Conservation (phyloP, 2,797 vertebrate genomes). For the Eulemur mongoz region DNA sequence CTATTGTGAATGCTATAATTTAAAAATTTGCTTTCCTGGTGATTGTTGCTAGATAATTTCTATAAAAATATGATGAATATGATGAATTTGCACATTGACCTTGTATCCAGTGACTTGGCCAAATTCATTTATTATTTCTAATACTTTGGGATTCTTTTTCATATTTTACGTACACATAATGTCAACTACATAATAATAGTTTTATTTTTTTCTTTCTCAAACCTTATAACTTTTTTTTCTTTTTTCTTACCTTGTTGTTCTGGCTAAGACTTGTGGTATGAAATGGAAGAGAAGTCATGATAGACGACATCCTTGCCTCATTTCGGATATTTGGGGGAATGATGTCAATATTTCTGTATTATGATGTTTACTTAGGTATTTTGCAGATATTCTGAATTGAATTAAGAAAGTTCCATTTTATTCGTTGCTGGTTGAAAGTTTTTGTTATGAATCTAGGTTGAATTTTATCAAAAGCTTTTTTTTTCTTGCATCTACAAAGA, state of each 20-base stretch:
- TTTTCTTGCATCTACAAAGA: background rate
- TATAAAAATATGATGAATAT: background rate
- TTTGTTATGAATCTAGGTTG: background rate
- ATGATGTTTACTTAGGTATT: background rate
- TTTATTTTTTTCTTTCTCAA: background rate
- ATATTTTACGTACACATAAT: background rate
- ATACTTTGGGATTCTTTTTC: background rate
- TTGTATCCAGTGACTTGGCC: background rate
- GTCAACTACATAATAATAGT: background rate
- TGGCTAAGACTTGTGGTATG: background rate
- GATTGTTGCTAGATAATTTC: background rate
- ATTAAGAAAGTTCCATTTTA: background rate
- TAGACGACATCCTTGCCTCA: background rate
- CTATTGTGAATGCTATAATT: background rate
- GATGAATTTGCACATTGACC: background rate
- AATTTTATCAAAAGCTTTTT: background rate
- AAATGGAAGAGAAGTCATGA: background rate
- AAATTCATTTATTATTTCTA: background rate
- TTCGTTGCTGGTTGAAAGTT: background rate
- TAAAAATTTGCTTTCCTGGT: background rate
- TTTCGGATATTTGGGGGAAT: background rate
- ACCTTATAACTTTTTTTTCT: background rate
- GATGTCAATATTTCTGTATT: background rate
- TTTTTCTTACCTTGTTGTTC: background rate
- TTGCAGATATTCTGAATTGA: background rate